A percentile compares a stretch with the other conserved stretches of the same genome.
Evolutionary conservation across 2,113 vertebrate genomes (phyloP).

Genomic region (Cinclus mexicanus): DNA sequence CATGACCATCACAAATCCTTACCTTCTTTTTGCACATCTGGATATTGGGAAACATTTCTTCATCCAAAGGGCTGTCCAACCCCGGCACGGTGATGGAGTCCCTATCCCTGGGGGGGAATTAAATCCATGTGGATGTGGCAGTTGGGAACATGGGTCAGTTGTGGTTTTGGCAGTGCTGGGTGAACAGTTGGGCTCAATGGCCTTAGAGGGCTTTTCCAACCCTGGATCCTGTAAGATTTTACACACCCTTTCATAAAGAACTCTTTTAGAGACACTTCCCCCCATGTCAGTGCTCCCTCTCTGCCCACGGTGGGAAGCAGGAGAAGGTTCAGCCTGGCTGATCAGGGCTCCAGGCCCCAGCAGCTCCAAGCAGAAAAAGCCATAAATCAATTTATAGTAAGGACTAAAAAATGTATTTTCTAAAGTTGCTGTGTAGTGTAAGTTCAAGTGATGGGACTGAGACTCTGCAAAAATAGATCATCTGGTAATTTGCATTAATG

Average conservation of each 20-base stretch:
- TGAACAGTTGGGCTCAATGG: fast-evolving
- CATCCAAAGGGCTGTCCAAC: not conserved
- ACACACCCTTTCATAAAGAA: not conserved
- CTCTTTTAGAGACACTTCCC: fast-evolving
- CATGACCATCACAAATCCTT: fast-evolving
- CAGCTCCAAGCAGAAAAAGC: not conserved
- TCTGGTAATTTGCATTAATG: conserved; percentile 69
- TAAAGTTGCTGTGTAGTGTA: not conserved
- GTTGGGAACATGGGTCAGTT: fast-evolving
- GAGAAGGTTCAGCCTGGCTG: fast-evolving
- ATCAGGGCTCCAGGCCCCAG: not conserved
- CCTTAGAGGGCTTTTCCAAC: not conserved
- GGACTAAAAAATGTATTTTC: conserved; percentile 4
- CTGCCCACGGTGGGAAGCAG: fast-evolving
- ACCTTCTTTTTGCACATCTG: not conserved
- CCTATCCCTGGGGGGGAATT: not conserved
- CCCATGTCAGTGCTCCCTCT: fast-evolving
- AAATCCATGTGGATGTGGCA: not conserved
- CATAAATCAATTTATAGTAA: conserved; percentile 1
- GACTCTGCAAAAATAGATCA: conserved; percentile 49
- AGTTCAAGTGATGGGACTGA: conserved; percentile 6
- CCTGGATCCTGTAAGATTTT: not conserved
- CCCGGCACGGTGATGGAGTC: not conserved
- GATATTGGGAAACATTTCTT: not conserved
- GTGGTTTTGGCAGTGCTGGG: not conserved